Evolutionary conservation across 2,888 invertebrate species (phyloP).

Genomic region (Allophyes oxyacanthae): DNA sequence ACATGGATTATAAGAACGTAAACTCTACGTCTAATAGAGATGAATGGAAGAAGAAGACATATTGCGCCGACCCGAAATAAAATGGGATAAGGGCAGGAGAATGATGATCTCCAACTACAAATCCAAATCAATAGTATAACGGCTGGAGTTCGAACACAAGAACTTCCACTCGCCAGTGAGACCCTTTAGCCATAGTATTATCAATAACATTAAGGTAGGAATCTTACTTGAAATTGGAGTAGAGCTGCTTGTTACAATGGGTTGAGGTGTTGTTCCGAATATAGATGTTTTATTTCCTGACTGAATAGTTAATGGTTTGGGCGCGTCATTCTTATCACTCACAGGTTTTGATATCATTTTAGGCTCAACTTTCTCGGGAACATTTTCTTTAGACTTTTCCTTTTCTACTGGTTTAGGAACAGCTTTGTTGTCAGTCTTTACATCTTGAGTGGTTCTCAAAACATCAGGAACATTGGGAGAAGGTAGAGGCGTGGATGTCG

Average conservation of each 20-base stretch:
- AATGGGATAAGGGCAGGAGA: no score
- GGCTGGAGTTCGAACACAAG: no score
- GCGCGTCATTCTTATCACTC: constrained; percentile 63
- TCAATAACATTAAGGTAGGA: neutral
- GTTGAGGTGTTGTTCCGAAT: constrained; percentile 45
- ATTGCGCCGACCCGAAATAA: no score
- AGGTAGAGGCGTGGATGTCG: constrained; percentile 59
- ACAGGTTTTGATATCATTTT: constrained; percentile 44
- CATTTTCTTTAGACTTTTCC: constrained; percentile 72
- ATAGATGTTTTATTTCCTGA: constrained; percentile 57
- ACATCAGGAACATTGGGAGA: constrained; percentile 68
- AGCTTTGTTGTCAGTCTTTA: constrained; percentile 61
- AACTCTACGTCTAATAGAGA: no score
- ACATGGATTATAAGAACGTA: no score
- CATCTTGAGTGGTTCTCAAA: constrained; percentile 63
- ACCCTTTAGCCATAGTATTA: no score
- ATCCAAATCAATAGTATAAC: no score
- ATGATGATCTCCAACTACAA: no score
- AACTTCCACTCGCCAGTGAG: no score
- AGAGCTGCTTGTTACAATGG: constrained; percentile 51
- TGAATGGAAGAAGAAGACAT: no score
- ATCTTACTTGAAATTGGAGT: constrained; percentile 57
- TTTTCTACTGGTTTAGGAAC: constrained; percentile 62
- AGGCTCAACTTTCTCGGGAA: constrained; percentile 62
- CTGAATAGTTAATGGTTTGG: constrained; percentile 64